Percentiles rank a stretch among this genome's conserved stretches.
Conservation (phyloP, 2,888 invertebrate species). For the Allophyes oxyacanthae region DNA sequence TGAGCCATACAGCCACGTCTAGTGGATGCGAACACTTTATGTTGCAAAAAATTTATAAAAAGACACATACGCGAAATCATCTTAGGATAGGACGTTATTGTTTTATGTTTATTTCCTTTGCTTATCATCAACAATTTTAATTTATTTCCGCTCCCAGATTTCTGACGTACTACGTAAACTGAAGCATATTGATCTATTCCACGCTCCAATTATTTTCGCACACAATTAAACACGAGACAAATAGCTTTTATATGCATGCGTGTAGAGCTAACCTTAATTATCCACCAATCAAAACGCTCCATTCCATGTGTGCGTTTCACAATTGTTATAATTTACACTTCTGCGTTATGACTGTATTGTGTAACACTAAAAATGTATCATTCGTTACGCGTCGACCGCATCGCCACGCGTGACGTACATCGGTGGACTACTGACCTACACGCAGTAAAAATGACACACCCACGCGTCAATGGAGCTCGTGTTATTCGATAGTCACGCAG, state of each 20-base stretch:
- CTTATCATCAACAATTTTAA: neutral
- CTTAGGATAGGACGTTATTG: neutral
- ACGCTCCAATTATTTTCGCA: slow-evolving; percentile 10
- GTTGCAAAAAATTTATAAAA: too few relatives aligned
- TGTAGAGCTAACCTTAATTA: slow-evolving; percentile 18
- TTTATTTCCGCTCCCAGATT: neutral
- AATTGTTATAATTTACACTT: slow-evolving; percentile 17
- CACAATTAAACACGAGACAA: neutral
- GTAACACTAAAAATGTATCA: neutral
- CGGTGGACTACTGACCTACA: slow-evolving; percentile 67
- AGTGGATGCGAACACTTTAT: too few relatives aligned
- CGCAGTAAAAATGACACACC: slow-evolving; percentile 57
- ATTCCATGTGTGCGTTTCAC: neutral
- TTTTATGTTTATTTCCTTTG: too few relatives aligned
- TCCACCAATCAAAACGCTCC: neutral
- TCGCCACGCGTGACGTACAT: slow-evolving; percentile 55
- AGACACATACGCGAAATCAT: too few relatives aligned
- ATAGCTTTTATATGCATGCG: slow-evolving; percentile 4
- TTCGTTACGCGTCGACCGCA: slow-evolving; percentile 21
- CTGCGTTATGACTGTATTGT: slow-evolving; percentile 9
- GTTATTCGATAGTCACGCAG: neutral
- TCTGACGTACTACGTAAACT: slow-evolving; percentile 30
- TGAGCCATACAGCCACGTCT: too few relatives aligned
- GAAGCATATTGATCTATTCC: slow-evolving; percentile 33
- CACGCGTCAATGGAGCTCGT: slow-evolving; percentile 58